Base-by-base conservation (phyloP, 64 coral and sea anemone genomes). In the Porites lutea region DNA sequence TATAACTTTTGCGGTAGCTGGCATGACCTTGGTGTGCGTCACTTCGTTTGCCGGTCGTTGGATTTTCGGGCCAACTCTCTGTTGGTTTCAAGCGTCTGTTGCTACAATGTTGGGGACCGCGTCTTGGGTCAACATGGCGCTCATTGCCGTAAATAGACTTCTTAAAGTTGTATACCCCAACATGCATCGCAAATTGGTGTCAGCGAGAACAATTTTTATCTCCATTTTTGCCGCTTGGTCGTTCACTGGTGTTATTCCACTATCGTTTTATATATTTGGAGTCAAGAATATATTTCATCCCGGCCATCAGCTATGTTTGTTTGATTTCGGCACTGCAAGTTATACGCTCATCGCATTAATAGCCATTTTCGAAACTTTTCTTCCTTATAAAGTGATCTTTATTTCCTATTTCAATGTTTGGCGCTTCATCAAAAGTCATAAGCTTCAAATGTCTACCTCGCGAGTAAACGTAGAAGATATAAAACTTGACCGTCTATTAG, bases 371-470 rank as follows among this genome's bases (percentile, higher is more conserved):
- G 81, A 68, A 9, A 47, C 81, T 13, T 84, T 84, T n/a, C 9
- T 84, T 0, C 81, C 81, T 1, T 84, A 84, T n/a, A 62, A 68
- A 69, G 61, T 84, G 9, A 84, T 84, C 13, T 84, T 84, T 52
- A 48, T 84, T 6, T 84, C 62, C 48, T 84, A 84, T 51, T 84
- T 84, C 9, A 84, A 84, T 19, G 46, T 84, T 20, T 84, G 81
- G 81, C 63, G 47, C 64, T 84, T 84, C 1, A 5, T 70, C 47
- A 67, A 43, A 18, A 84, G 63, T 49, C 81, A 84, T 18, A n/a
- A 0, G 21, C 18, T n/a, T 14, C 81, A 84, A 52, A 69, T 84
- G 63, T 68, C 16, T 60, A 9, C 81, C 22, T 84, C 62, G 8
- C 16, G n/a, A 13, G 47, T 13, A 69, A 84, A 84, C 3, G 62